A percentile compares a stretch with the other conserved stretches of the same genome.
Evolutionary conservation across 2,797 vertebrate species (phyloP).

Genomic region (Dermochelys coriacea): DNA sequence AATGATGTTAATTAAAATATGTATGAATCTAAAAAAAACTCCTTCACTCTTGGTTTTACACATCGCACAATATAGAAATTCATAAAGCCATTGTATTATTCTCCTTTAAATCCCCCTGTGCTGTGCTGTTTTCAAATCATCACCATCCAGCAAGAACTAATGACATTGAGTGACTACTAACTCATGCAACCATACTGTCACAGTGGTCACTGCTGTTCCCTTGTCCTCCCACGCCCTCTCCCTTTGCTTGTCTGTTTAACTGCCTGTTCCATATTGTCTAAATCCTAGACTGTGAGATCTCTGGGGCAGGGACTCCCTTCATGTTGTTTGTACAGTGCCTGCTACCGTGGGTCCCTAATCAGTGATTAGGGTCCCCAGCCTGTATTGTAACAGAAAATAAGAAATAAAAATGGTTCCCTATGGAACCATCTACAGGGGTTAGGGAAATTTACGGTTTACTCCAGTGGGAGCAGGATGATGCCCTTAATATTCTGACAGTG

Average conservation of each 20-base stretch:
- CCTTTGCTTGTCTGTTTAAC: neutral
- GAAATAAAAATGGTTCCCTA: neutral
- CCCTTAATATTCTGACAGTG: neutral
- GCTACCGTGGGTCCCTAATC: neutral
- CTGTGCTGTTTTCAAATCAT: neutral
- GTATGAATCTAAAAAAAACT: neutral
- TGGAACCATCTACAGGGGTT: neutral
- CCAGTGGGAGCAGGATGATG: neutral
- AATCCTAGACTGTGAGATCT: neutral
- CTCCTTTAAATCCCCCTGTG: neutral
- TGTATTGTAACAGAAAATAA: neutral
- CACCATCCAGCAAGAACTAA: neutral
- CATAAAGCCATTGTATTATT: neutral
- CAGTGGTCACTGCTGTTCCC: neutral
- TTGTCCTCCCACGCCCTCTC: neutral
- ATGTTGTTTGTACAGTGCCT: fast-evolving
- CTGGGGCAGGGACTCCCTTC: neutral
- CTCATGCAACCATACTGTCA: neutral
- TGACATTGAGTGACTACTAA: neutral
- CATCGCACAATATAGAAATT: neutral
- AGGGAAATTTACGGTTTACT: neutral
- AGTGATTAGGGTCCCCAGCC: neutral
- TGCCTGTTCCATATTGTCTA: neutral
- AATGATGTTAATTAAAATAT: neutral
- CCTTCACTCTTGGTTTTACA: neutral